Base-by-base conservation (phyloP, 2,113 vertebrate genomes). In the Oncorhynchus kisutch region DNA sequence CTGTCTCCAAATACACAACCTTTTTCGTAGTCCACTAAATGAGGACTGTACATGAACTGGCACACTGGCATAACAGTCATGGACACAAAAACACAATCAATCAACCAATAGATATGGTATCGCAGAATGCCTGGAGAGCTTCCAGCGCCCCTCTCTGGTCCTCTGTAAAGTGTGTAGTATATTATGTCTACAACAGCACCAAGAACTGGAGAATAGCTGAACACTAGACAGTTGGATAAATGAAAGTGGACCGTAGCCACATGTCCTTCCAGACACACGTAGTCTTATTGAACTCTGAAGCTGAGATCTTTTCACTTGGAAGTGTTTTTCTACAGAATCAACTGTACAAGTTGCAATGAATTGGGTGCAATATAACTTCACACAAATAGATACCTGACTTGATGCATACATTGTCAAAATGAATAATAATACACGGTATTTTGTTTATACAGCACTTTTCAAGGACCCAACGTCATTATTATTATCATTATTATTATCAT, bases 51-150 rank as follows among this genome's bases (percentile, higher is more conserved):
- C 67, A 45, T 39, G 27, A 34, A 68, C 31, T 20, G 20, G 18
- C 18, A 9, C 67, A 68, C 20, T 68, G 67, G 67, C 31, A 68
- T 29, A 68, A 27, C 65, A 68, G 29, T 68, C 29, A 68, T 39
- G 71, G 48, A 67, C 29, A 67, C 29, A 16, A 54, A 18, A 54
- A 54, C 1, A 54, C 4, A 18, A 18, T 54, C 51, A 54, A 54
- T 54, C 51, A 54, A 54, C 51, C 51, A 54, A 18, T 54, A 3
- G 3, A 54, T 79, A 70, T 31, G 71, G 65, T 74, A 77, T 79
- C 86, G 85, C 82, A 86, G 80, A 85, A 83, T 68, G 18, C 76
- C 22, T 73, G 59, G 48, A 34, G 45, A 74, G 34, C 62, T 65
- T 25, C 8, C 34, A 67, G 64, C 29, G 18, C 16, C 59, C 18